phyloP scores from a whole-genome alignment of 1,140 invertebrate species.

The Philopotamus ludificatus region DNA sequence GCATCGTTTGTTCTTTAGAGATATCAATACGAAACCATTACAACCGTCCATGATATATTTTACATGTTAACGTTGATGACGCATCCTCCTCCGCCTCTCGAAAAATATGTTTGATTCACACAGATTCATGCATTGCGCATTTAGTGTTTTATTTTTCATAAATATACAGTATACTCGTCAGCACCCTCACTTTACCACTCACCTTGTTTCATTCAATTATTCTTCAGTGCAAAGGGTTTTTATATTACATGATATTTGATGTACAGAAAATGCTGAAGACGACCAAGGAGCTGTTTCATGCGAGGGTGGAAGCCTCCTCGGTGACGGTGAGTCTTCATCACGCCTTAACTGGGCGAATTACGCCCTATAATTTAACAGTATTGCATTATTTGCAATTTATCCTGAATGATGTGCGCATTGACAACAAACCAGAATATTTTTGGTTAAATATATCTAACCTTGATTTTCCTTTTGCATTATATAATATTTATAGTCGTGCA shows the following conservation, averaged over 20 bases:
- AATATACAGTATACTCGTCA: background rate
- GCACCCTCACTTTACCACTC: background rate
- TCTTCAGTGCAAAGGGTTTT: constrained; percentile 9
- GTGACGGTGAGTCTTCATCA: constrained; percentile 17
- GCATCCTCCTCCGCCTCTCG: too few relatives aligned
- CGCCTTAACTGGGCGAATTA: constrained; percentile 7
- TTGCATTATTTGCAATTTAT: constrained; percentile 9
- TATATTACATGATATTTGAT: constrained; percentile 21
- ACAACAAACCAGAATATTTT: background rate
- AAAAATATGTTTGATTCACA: background rate
- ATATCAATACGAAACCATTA: too few relatives aligned
- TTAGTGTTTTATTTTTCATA: background rate
- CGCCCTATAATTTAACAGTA: constrained; percentile 18
- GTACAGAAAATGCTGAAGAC: constrained; percentile 30
- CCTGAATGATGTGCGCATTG: constrained; percentile 2
- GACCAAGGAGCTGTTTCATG: constrained; percentile 20
- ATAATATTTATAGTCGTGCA: background rate
- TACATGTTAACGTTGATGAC: too few relatives aligned
- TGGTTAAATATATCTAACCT: background rate
- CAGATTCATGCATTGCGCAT: background rate
- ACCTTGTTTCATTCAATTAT: background rate
- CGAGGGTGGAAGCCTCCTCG: constrained; percentile 19
- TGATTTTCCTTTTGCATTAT: background rate
- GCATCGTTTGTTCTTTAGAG: too few relatives aligned
- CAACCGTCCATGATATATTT: too few relatives aligned